phyloP scores from a whole-genome alignment of 2,113 vertebrate species.

The Leptocoma aspasia region DNA sequence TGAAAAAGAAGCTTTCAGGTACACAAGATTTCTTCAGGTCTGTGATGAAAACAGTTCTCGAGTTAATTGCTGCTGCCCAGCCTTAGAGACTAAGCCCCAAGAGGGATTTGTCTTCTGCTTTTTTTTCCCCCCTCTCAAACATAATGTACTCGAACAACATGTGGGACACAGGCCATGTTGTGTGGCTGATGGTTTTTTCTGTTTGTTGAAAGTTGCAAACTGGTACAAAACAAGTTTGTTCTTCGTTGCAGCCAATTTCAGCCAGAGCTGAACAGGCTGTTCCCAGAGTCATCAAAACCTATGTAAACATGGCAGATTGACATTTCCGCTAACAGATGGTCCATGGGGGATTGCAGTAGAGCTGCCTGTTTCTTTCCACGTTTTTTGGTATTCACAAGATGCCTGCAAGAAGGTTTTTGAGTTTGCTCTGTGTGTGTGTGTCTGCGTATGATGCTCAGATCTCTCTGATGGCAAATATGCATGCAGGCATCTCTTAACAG shows the following conservation, averaged over 20 bases:
- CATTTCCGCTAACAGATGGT: constrained; percentile 63
- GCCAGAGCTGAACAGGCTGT: constrained; percentile 63
- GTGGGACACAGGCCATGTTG: constrained; percentile 51
- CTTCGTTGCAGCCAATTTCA: constrained; percentile 64
- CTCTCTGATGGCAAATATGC: constrained; percentile 45
- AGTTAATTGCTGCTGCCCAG: not conserved
- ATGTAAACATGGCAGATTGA: constrained; percentile 70
- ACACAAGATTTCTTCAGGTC: not conserved
- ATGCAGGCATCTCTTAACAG: not conserved
- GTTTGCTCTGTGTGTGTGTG: constrained; percentile 22
- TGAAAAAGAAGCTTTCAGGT: not conserved
- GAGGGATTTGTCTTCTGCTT: not conserved
- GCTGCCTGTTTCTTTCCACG: constrained; percentile 43
- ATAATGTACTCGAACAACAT: constrained; percentile 10
- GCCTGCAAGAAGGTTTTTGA: constrained; percentile 55
- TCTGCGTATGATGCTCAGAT: constrained; percentile 8
- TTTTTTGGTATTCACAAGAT: constrained; percentile 63
- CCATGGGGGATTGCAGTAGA: constrained; percentile 47
- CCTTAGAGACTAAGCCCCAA: not conserved
- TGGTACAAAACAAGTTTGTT: constrained; percentile 68
- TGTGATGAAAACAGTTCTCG: not conserved
- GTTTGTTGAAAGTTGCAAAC: constrained; percentile 65
- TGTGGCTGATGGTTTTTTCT: constrained; percentile 45
- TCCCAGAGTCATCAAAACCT: constrained; percentile 68
- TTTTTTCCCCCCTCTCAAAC: not conserved